Evolutionary conservation across 2,797 vertebrate species (phyloP), one percentile per base, ranked within the genome.

Genomic region (Gymnodraco acuticeps): DNA sequence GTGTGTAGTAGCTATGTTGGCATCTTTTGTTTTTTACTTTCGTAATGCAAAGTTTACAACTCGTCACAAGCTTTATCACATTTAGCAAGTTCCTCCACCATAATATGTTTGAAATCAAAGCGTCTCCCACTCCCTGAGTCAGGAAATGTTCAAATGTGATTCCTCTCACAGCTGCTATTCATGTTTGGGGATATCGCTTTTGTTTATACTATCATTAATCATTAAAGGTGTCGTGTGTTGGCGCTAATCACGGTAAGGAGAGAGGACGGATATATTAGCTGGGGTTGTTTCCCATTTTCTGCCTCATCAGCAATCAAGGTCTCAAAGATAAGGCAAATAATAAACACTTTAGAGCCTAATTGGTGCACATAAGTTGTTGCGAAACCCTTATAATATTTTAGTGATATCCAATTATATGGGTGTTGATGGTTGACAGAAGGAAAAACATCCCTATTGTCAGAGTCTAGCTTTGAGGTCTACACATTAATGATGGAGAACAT

Each of bases 151-250:
- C n/a, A 62, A 81, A 81, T 58, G 1, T 33, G 14, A 86, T 66
- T 47, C 15, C 50, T 69, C 48, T 19, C 41, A 63, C 43, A 60
- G 82, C 65, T 33, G n/a, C 60, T 62, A 68, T 66, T 77, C 69
- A 19, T 61, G 64, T 75, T 77, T 64, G 43, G 42, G 10, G 47
- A 64, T 45, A 72, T 67, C 5, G 0, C 33, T 61, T 80, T 75
- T 72, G 61, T 77, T 81, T 72, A 81, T 23, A 64, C 16, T 6
- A 4, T 33, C 47, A 70, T 58, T 62, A 53, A 68, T 77, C 66
- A 75, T 10, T 5, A 70, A 65, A 4, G 17, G 17, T 4, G 58
- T 43, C 50, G 17, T 15, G 13, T 43, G 43, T 48, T 9, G 3
- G 47, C 2, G 3, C 47, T 11, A 66, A 65, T 31, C 0, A 6